Evolutionary conservation across 92 coral and sea anemone genomes (phyloP), one percentile per base, ranked within the genome.

Genomic region (Siderastrea siderea): DNA sequence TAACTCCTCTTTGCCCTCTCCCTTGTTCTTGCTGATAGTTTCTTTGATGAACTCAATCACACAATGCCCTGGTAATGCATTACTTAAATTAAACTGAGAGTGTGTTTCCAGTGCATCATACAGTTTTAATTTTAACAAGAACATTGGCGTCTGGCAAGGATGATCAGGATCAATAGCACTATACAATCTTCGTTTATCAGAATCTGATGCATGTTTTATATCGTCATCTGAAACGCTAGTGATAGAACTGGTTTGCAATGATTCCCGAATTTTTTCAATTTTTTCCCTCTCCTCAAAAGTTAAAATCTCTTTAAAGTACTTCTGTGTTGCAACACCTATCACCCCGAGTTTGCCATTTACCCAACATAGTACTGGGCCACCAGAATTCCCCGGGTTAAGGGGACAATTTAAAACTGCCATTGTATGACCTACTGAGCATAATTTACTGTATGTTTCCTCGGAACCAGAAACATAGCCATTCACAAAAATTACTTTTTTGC

Each of bases 91-190:
- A 14, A 79, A 79, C 17, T 63, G 84, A 17, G 57, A 79, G 26
- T 79, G 84, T 12, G 84, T 79, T 50, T 79, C 84, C 47, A 63
- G 54, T 8, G 84, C 74, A 50, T 79, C 84, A n/a, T 48, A 79
- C 19, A 79, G 69, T 79, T 79, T 80, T 64, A 80, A 50, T 13
- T 58, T 68, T 3, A 80, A 59, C 8, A 76, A 60, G 12, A 58
- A 15, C 8, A 58, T 55, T 44, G 53, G 19, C 3, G 26, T n/a
- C 68, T 77, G 81, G 47, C 12, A 6, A 13, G 45, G 13, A 3
- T 26, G 38, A 26, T n/a, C 57, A 47, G 54, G 43, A 16, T 9
- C 6, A 11, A 2, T 2, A 11, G 16, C 17, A 54, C 13, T 7
- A 19, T n/a, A 50, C 6, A 16, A 1, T 62, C 67, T 2, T 45